These are phyloP conservation scores for Pseudonaja textilis DNA, from an alignment of 2,113 vertebrate genomes.

Conservation along the genomic window DNA sequence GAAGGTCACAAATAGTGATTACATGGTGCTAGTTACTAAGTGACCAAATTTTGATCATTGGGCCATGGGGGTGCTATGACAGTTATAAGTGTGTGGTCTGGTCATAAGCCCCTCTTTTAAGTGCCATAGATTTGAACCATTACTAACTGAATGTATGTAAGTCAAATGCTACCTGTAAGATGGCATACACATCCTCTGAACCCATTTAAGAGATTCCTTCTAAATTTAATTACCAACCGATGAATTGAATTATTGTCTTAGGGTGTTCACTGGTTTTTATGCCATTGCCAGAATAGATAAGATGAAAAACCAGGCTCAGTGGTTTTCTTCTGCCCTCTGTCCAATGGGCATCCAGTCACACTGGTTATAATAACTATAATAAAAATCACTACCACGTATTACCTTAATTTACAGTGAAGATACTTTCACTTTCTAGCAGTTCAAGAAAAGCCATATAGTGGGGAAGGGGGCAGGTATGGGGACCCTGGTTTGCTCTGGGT, in stretches of 20 bases:
- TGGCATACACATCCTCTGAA: neutral
- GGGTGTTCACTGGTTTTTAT: neutral
- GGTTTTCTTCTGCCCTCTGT: neutral
- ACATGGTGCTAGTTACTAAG: neutral
- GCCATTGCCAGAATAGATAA: neutral
- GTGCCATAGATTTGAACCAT: neutral
- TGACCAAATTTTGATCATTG: neutral
- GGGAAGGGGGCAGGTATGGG: neutral
- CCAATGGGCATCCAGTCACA: neutral
- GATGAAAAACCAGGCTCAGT: neutral
- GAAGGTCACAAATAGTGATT: neutral
- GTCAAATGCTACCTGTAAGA: neutral
- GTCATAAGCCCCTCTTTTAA: neutral
- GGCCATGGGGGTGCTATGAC: neutral
- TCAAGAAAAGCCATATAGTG: neutral
- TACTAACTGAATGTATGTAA: neutral
- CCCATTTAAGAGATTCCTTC: neutral
- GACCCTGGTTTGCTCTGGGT: neutral
- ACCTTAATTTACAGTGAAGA: neutral
- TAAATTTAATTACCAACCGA: neutral
- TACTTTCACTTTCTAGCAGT: neutral
- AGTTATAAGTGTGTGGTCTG: neutral
- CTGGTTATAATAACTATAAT: neutral
- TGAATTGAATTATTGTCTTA: neutral
- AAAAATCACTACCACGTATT: neutral